These are phyloP conservation scores for Otolemur garnettii DNA, from an alignment of 2,113 vertebrate genomes.

Conservation along the genomic window DNA sequence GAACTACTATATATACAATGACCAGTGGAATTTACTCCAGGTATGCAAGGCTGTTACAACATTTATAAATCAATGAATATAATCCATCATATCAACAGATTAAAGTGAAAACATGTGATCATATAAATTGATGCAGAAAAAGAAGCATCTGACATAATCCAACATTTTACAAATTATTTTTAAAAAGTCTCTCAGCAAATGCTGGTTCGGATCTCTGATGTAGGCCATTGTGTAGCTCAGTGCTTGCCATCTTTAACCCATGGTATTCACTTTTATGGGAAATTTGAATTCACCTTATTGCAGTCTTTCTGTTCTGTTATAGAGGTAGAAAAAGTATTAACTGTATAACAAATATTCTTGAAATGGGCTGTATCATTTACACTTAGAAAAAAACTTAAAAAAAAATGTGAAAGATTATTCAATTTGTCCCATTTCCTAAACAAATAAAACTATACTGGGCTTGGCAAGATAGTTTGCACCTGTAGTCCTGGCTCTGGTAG, in stretches of 20 bases:
- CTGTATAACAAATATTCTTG: slow-evolving; percentile 22
- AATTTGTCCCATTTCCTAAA: slow-evolving; percentile 28
- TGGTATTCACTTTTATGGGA: neutral
- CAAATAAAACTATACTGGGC: slow-evolving; percentile 12
- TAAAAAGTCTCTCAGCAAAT: neutral
- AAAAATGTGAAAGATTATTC: neutral
- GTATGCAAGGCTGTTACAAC: neutral
- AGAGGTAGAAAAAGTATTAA: neutral
- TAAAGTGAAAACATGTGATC: neutral
- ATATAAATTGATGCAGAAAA: neutral
- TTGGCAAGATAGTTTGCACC: too few species aligned
- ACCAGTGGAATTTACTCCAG: neutral
- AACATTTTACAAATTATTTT: neutral
- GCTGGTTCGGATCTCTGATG: neutral
- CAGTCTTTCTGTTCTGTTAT: neutral
- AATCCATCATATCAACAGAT: neutral
- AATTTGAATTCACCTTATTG: neutral
- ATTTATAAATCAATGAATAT: neutral
- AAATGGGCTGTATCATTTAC: neutral
- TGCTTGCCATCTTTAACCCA: neutral
- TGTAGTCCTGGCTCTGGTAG: too few species aligned
- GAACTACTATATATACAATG: neutral
- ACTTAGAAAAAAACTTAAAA: neutral
- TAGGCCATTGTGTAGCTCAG: neutral
- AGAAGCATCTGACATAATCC: neutral